Evolutionary conservation across 2,113 vertebrate species (phyloP).

Genomic region (Bufo bufo): DNA sequence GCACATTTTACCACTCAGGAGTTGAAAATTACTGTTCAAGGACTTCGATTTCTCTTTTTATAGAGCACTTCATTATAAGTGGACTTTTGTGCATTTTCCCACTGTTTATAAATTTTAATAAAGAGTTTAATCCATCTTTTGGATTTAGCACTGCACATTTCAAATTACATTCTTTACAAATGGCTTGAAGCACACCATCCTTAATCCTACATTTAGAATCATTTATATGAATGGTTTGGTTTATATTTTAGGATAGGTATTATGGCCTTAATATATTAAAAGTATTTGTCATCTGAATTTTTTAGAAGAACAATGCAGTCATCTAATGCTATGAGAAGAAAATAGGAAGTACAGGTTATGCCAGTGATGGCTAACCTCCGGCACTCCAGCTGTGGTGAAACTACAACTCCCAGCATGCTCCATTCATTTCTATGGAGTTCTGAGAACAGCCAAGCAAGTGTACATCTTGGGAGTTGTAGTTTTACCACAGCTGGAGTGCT

Average conservation of each 20-base stretch:
- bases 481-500: not conserved
- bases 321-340: not conserved
- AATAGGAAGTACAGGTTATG: not conserved
- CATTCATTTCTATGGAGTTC: too few relatives aligned
- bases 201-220: not conserved
- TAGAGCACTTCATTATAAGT: slow-evolving; percentile 30
- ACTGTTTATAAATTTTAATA: slow-evolving; percentile 29
- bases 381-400: too few relatives aligned
- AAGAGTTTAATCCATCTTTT: slow-evolving; percentile 15
- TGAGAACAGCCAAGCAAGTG: too few relatives aligned
- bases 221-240: not conserved
- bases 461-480: too few relatives aligned
- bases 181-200: not conserved
- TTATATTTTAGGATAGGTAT: not conserved
- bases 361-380: not conserved
- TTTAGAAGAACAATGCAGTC: not conserved
- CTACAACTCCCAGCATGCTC: too few relatives aligned
- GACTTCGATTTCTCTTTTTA: slow-evolving; percentile 41
- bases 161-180: slow-evolving; percentile 14
- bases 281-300: not conserved
- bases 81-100: slow-evolving; percentile 9
- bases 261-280: not conserved
- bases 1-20: slow-evolving; percentile 64
- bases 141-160: slow-evolving; percentile 16
- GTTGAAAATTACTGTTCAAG: slow-evolving; percentile 73